These are phyloP conservation scores for Gulo gulo DNA, from an alignment of 2,113 vertebrate species.

Conservation along the genomic window DNA sequence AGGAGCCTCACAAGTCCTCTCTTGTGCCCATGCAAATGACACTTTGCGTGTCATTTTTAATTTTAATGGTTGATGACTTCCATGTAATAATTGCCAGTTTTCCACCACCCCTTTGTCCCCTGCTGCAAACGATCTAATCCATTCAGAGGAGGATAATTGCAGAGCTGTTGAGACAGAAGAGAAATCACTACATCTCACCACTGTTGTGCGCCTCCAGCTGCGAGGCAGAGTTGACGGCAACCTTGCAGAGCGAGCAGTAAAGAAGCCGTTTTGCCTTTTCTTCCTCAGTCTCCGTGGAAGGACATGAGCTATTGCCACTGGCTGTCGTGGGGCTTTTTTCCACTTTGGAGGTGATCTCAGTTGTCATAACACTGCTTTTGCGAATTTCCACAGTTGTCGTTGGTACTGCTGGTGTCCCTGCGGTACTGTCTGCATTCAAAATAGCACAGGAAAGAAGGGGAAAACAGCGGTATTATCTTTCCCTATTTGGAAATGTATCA, in stretches of 20 bases:
- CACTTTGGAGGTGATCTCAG: conserved; percentile 85
- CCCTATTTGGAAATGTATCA: background rate
- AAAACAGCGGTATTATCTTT: background rate
- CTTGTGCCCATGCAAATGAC: conserved; percentile 19
- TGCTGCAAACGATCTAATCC: conserved; percentile 81
- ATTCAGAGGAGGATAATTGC: conserved; percentile 78
- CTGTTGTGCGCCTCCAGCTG: conserved; percentile 99
- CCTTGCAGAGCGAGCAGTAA: conserved; percentile 99
- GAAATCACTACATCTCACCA: conserved; percentile 86
- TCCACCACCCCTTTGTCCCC: conserved; percentile 68
- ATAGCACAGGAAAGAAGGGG: background rate
- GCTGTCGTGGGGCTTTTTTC: conserved; percentile 84
- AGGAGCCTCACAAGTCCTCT: conserved; percentile 20
- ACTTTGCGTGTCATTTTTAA: conserved; percentile 73
- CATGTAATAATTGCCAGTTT: conserved; percentile 74
- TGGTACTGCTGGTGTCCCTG: conserved; percentile 84
- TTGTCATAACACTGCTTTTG: conserved; percentile 78
- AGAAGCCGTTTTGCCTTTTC: conserved; percentile 96
- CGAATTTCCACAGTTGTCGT: conserved; percentile 80
- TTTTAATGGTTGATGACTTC: conserved; percentile 77
- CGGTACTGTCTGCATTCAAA: conserved; percentile 80
- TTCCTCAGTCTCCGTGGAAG: conserved; percentile 92
- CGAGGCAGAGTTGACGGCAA: conserved; percentile 97
- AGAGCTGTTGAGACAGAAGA: conserved; percentile 73
- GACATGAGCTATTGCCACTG: conserved; percentile 79